Evolutionary conservation across 2,797 vertebrate species (phyloP).

Genomic region (Acipenser ruthenus): DNA sequence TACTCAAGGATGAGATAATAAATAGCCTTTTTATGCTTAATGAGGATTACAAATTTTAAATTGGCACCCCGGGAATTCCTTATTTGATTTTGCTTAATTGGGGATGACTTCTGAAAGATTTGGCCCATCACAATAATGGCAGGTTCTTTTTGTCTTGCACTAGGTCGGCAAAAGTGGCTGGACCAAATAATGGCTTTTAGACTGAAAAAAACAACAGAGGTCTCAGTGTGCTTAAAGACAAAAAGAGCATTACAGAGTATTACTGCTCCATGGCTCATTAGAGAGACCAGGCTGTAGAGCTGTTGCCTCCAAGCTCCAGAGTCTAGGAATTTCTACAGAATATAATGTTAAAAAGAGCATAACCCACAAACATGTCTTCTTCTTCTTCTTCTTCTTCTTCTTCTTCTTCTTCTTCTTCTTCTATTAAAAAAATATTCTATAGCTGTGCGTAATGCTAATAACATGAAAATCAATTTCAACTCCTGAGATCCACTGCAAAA

Average conservation of each 20-base stretch:
- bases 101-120: slow-evolving; percentile 31
- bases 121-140: slow-evolving; percentile 18
- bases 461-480: too few species aligned
- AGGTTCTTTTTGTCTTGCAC: slow-evolving; percentile 35
- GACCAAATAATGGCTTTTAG: slow-evolving; percentile 32
- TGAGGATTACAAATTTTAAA: slow-evolving; percentile 52
- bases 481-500: too few species aligned
- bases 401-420: too few species aligned
- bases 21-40: slow-evolving; percentile 51
- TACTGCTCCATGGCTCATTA: not conserved
- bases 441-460: too few species aligned
- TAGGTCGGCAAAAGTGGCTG: slow-evolving; percentile 32
- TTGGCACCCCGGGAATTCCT: slow-evolving; percentile 50
- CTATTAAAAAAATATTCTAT: too few species aligned
- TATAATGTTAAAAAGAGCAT: too few species aligned
- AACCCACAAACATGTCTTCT: too few species aligned
- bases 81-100: slow-evolving; percentile 48
- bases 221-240: not conserved
- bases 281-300: too few species aligned
- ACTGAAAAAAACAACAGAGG: slow-evolving; percentile 21
- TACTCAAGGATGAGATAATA: slow-evolving; percentile 51
- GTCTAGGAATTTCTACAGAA: too few species aligned
- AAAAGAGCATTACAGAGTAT: not conserved
- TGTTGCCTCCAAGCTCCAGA: too few species aligned
- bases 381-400: too few species aligned